Evolutionary conservation across 2,113 vertebrate genomes (phyloP), one percentile per base, ranked within the genome.

Genomic region (Chloroceryle aenea): DNA sequence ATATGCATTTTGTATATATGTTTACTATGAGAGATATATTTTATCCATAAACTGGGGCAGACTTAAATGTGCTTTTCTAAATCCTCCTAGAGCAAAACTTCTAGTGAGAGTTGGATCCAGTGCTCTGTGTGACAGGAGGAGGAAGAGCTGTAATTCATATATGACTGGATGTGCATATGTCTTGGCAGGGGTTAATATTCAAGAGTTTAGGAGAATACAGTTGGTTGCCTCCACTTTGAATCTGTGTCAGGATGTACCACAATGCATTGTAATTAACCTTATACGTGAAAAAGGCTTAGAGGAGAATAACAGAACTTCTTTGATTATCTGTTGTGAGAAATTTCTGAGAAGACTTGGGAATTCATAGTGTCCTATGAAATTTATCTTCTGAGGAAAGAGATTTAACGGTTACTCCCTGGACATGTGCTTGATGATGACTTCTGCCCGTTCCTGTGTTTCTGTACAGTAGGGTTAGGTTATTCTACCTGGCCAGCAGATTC

Each of bases 351-450:
- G 25, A 40, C 10, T 58, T 67, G 77, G 12, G 55, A 61, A 19
- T 63, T 84, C 0, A 0, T 68, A 1, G 0, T 17, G 5, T 69
- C 14, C 40, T 50, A 9, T 64, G 42, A 78, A 69, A 50, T 84
- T 27, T 78, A 14, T 17, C 22, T 64, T 3, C 22, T 64, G 62
- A 14, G 7, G 7, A 48, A 68, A 89, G 20, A 3, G 13, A 34
- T 84, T 68, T 81, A 48, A 23, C 68, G 50, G 27, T 83, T 86
- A 29, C 22, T 59, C 29, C 4, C 45, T 59, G 38, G 18, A 13
- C 25, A 5, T n/a, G 27, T 61, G 25, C 42, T 94, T 89, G 52
- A 48, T 4, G 4, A 8, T 0, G 0, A 42, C 34, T 89, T 66
- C 32, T 42, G 2, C 5, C 19, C 63, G 8, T 53, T 76, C 16